Evolutionary conservation across 1,140 invertebrate genomes (phyloP), one percentile per base, ranked within the genome.

Genomic region (Chlorops oryzae): DNA sequence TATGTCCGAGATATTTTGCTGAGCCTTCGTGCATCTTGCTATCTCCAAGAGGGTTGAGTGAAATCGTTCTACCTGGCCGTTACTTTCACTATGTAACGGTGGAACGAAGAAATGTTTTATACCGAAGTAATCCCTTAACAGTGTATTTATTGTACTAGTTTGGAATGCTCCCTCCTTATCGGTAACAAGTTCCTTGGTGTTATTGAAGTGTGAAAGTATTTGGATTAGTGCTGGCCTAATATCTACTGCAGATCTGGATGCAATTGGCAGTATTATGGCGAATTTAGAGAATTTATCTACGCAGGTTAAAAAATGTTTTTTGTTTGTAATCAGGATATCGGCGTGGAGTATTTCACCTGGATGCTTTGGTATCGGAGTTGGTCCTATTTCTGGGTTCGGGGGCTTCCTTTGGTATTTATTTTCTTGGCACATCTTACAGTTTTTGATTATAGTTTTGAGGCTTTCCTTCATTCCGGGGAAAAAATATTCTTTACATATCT

Each of bases 61-160:
- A 4, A 39, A 21, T 38, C 34, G 17, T 39, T 47, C 46, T 17
- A 39, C 45, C 20, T 46, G 44, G 6, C 46, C 46, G 20, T 47
- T 47, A n/a, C 34, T 38, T 6, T 32, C 38, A 20, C 34, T 47
- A 10, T 47, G 46, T 13, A 47, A 22, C 25, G 34, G 46, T n/a
- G n/a, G n/a, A n/a, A n/a, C 25, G 27, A 32, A 18, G 17, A 25
- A 15, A 20, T 21, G 21, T 20, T 45, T 15, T 9, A 34, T 21
- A 20, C 27, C 27, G 24, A 45, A 45, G 15, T 17, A 21, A 45
- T 45, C 34, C 15, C n/a, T 21, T 20, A 45, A 25, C 23, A 45
- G 17, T 17, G 43, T 32, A 22, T 22, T 43, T 24, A 43, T 43
- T 43, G 41, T 32, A 15, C 9, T 32, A 15, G 9, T 10, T 32